Conservation (phyloP, 2,113 vertebrate genomes). For the Antigone vipio region DNA sequence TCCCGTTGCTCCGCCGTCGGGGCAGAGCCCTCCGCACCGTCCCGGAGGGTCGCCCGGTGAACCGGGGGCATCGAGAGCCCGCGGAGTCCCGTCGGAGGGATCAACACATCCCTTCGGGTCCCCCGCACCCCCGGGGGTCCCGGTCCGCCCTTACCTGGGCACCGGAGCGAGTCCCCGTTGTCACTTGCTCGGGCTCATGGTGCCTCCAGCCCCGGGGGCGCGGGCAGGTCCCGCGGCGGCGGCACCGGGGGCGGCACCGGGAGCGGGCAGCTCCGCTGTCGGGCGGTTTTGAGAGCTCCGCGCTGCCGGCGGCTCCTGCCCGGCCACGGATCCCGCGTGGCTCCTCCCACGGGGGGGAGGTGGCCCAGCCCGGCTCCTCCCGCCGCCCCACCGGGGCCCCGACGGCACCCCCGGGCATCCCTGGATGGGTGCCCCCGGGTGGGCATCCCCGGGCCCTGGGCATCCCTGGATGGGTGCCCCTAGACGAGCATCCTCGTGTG, state of each 20-base stretch:
- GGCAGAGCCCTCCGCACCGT: background rate
- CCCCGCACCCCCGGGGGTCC: background rate
- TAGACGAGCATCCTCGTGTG: too few species aligned
- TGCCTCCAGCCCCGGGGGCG: background rate
- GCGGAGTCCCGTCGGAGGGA: background rate
- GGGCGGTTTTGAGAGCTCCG: slow-evolving; percentile 30
- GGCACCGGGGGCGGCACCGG: background rate
- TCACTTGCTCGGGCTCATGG: background rate
- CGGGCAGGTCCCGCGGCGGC: background rate
- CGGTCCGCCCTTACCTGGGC: background rate
- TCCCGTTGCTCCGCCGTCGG: background rate
- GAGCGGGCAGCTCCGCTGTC: background rate
- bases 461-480: background rate
- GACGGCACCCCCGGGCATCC: background rate
- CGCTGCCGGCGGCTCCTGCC: background rate
- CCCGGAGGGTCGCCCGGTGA: background rate
- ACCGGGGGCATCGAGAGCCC: background rate
- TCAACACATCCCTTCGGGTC: background rate
- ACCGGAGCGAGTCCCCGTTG: background rate
- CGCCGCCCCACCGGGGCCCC: background rate
- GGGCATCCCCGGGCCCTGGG: background rate
- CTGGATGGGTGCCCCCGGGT: background rate
- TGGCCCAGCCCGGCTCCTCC: background rate
- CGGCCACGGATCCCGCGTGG: background rate
- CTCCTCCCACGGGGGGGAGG: slow-evolving; percentile 30